phyloP scores from a whole-genome alignment of 2,888 invertebrate species.

The Ypsolopha scabrella region DNA sequence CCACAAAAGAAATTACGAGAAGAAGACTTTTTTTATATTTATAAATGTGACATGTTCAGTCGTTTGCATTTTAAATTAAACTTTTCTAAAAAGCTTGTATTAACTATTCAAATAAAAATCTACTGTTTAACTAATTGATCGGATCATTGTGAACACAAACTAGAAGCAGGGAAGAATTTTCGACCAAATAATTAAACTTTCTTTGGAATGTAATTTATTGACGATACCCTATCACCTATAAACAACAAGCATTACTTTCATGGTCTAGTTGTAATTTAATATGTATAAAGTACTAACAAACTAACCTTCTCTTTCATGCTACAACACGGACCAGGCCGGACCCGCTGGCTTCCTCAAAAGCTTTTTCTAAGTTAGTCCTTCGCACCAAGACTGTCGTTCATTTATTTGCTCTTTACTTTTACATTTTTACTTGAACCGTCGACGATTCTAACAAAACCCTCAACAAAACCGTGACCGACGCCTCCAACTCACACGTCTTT shows the following conservation, averaged over 20 bases:
- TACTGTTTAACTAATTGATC: no score
- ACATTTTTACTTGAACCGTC: slow-evolving; percentile 43
- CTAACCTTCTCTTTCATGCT: slow-evolving; percentile 40
- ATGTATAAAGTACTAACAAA: slow-evolving; percentile 24
- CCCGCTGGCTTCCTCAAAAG: slow-evolving; percentile 95
- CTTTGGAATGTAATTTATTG: no score
- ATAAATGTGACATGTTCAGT: no score
- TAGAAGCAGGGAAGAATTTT: slow-evolving; percentile 7
- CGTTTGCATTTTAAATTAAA: no score
- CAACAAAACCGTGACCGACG: slow-evolving; percentile 30
- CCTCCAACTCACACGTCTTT: slow-evolving; percentile 44
- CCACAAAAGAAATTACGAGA: no score
- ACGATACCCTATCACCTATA: no score
- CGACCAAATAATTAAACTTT: no score
- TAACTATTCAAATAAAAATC: no score
- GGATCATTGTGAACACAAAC: no score
- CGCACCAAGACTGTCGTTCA: slow-evolving; percentile 66
- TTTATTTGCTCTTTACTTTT: slow-evolving; percentile 56
- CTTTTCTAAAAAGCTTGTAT: no score
- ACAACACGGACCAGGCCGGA: slow-evolving; percentile 75
- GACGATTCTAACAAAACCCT: slow-evolving; percentile 20
- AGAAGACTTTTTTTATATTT: no score
- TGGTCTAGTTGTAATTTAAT: not conserved
- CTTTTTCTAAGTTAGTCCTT: slow-evolving; percentile 84
- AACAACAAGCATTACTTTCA: no score